Conservation (phyloP, 2,888 invertebrate species). For the Malthinus flaveolus region DNA sequence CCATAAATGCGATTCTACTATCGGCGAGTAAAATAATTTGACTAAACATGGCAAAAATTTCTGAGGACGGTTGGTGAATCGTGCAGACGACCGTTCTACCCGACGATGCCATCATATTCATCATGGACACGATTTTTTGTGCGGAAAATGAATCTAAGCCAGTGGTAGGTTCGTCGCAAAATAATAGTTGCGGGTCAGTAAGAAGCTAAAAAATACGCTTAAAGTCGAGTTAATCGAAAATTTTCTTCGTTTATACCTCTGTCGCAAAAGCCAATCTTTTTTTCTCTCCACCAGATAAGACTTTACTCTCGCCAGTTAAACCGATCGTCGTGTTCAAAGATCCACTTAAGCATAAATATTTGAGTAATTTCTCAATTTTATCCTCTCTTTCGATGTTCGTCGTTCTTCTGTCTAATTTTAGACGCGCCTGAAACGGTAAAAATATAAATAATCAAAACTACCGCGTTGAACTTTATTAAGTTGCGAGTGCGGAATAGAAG, state of each 20-base stretch:
- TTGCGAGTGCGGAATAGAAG: too few relatives aligned
- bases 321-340: constrained; percentile 81
- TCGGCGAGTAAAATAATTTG: constrained; percentile 79
- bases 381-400: constrained; percentile 62
- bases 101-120: constrained; percentile 69
- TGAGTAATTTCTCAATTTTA: constrained; percentile 71
- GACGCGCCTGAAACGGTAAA: constrained; percentile 64
- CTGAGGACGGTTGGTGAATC: constrained; percentile 92
- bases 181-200: constrained; percentile 88
- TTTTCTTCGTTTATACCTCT: constrained; percentile 64
- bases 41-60: constrained; percentile 83
- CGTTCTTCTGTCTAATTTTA: constrained; percentile 76
- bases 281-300: constrained; percentile 91
- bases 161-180: constrained; percentile 96
- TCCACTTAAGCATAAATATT: constrained; percentile 71
- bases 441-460: too few relatives aligned
- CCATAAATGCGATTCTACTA: constrained; percentile 84
- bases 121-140: constrained; percentile 74
- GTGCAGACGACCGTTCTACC: constrained; percentile 90
- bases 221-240: background rate
- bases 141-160: constrained; percentile 93
- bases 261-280: constrained; percentile 92
- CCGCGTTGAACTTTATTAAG: too few relatives aligned
- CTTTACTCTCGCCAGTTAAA: constrained; percentile 69
- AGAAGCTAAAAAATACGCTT: constrained; percentile 63